Conservation (phyloP, 2,797 vertebrate genomes). For the Lophotriccus pileatus region DNA sequence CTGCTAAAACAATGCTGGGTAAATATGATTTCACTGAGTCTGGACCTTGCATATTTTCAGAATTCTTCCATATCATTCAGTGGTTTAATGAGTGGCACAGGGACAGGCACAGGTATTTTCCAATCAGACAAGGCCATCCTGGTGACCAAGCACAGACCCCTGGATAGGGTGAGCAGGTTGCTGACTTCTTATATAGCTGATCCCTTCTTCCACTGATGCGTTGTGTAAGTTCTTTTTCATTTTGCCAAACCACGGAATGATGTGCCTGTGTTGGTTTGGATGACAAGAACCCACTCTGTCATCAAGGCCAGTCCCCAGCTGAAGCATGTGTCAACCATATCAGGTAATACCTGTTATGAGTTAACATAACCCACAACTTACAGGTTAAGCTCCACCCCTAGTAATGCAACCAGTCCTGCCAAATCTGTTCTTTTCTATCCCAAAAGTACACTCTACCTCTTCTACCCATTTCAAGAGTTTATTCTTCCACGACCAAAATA, state of each 20-base stretch:
- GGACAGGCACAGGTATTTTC: neutral
- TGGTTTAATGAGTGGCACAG: neutral
- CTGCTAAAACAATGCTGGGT: neutral
- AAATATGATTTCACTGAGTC: neutral
- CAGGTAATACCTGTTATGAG: neutral
- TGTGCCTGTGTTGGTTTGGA: neutral
- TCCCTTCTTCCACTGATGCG: rapidly evolving
- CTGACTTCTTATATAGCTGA: neutral
- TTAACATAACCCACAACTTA: neutral
- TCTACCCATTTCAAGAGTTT: neutral
- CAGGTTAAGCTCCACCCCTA: neutral
- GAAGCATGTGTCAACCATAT: rapidly evolving
- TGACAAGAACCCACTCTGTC: neutral
- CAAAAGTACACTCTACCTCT: neutral
- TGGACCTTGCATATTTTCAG: neutral
- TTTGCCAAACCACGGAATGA: neutral
- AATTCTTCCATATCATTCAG: neutral
- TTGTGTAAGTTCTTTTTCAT: neutral
- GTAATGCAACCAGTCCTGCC: neutral
- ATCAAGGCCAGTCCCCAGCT: neutral
- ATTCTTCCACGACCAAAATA: neutral
- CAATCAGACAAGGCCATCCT: neutral
- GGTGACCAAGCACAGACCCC: rapidly evolving
- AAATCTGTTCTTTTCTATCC: neutral
- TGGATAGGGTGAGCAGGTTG: neutral